Evolutionary conservation across 2,888 invertebrate genomes (phyloP).

Genomic region (Hirtodrosophila histrioides): DNA sequence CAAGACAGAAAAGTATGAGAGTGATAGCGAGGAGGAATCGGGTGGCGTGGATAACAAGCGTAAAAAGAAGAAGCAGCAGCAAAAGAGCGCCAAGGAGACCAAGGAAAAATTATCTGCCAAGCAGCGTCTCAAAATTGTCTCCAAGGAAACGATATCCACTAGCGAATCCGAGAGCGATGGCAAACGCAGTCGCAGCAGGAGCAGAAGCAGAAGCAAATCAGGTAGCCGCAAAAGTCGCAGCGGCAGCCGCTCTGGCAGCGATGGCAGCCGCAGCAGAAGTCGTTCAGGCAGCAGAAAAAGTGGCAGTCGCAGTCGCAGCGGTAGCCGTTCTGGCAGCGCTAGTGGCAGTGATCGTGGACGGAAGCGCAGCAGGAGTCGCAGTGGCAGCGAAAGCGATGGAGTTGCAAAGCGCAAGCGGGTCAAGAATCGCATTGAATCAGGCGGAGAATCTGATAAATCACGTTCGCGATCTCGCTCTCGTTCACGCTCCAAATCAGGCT

Average conservation of each 20-base stretch:
- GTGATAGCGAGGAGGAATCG: conserved; percentile 87
- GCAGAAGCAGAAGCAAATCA: conserved; percentile 50
- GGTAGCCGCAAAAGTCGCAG: conserved; percentile 71
- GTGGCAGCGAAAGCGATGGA: conserved; percentile 68
- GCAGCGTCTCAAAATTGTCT: conserved; percentile 94
- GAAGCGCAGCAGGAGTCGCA: conserved; percentile 69
- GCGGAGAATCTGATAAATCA: conserved; percentile 68
- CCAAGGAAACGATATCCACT: conserved; percentile 97
- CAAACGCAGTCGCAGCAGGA: conserved; percentile 76
- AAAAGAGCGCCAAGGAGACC: conserved; percentile 58
- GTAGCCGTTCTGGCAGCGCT: conserved; percentile 68
- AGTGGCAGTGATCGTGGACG: conserved; percentile 73
- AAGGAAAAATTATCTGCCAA: conserved; percentile 88
- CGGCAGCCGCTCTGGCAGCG: conserved; percentile 39
- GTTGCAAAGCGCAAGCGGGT: conserved; percentile 52
- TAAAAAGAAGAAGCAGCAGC: conserved; percentile 86
- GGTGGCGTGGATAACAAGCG: conserved; percentile 85
- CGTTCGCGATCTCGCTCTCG: conserved; percentile 54
- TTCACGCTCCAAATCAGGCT: conserved; percentile 64
- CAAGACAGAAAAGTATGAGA: conserved; percentile 85
- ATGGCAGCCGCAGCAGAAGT: conserved; percentile 23
- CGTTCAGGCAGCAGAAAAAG: conserved; percentile 33
- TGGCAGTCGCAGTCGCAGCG: conserved; percentile 52
- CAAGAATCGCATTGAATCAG: conserved; percentile 77
- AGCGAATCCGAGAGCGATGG: conserved; percentile 88